Evolutionary conservation across 1,140 invertebrate genomes (phyloP), one percentile per base, ranked within the genome.

Genomic region (Musca domestica): DNA sequence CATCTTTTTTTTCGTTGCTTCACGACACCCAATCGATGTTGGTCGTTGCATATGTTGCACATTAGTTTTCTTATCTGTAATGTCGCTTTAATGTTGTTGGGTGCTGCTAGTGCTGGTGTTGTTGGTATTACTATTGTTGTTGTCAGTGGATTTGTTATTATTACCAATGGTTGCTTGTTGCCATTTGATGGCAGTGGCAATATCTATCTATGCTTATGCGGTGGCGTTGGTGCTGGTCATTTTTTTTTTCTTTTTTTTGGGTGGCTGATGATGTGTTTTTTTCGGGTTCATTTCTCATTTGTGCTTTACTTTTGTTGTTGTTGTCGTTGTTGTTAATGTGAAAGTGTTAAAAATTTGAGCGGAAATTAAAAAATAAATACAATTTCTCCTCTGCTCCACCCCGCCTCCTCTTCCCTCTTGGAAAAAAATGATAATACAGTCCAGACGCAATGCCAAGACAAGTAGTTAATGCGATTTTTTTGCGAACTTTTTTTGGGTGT

Each of bases 301-400:
- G 34, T 3, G 3, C 34, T 2, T 41, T 41, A 12, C 34, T 41
- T 5, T 41, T 41, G 34, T 41, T 41, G 34, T 41, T 3, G 3
- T 30, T n/a, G n/a, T n/a, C n/a, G n/a, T n/a, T n/a, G n/a, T 30
- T 25, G 41, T n/a, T n/a, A 34, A 41, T 64, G 63, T 64, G 65
- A 66, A 66, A 66, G 65, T 66, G 65, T 66, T 66, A 66, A 66
- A 66, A 66, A 66, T 66, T 41, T 66, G 65, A 66, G 48, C 65
- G 65, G 65, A 66, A 66, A 66, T 66, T 66, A 66, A 66, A 66
- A 23, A 41, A 41, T 41, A 41, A 41, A 66, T 30, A 23, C 47
- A 66, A 54, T 66, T 51, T 54, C 41, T 19, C 34, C 4, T 5
- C 34, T 10, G 12, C 27, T 30, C 34, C 34, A 12, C 34, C 34